Percentiles rank a stretch among this genome's conserved stretches.
These are phyloP conservation scores for Globodera rostochiensis DNA, from an alignment of 1,140 invertebrate species.

Conservation along the genomic window DNA sequence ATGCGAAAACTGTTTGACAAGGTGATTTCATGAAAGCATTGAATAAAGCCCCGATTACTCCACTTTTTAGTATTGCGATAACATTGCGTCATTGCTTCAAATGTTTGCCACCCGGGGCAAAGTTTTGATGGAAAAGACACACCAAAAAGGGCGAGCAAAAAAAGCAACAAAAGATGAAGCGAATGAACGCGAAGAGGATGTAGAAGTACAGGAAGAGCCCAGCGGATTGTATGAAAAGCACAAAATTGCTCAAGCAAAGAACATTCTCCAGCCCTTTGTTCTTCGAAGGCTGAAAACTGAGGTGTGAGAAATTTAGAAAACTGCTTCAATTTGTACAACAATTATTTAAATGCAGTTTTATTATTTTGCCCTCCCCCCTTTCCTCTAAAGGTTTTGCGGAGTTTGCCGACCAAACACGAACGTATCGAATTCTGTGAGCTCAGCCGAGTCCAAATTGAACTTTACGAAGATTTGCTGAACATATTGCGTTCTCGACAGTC, in stretches of 20 bases:
- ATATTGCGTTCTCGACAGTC: slow-evolving; percentile 68
- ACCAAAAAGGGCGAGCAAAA: slow-evolving; percentile 1
- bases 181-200: slow-evolving; percentile 57
- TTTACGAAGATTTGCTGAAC: slow-evolving; percentile 78
- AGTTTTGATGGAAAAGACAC: slow-evolving; percentile 23
- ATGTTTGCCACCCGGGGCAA: slow-evolving; percentile 60
- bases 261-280: slow-evolving; percentile 93
- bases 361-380: neutral
- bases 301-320: slow-evolving; percentile 61
- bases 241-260: slow-evolving; percentile 78
- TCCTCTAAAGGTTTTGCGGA: slow-evolving; percentile 73
- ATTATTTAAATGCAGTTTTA: neutral
- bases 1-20: slow-evolving; percentile 85
- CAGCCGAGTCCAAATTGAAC: slow-evolving; percentile 74
- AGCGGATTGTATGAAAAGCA: slow-evolving; percentile 50
- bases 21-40: neutral
- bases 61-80: slow-evolving; percentile 77
- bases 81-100: slow-evolving; percentile 82
- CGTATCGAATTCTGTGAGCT: slow-evolving; percentile 73
- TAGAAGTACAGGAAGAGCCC: slow-evolving; percentile 55
- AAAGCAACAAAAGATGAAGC: slow-evolving; percentile 2
- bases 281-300: slow-evolving; percentile 81
- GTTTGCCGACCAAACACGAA: slow-evolving; percentile 77
- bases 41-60: neutral
- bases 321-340: too few species aligned